phyloP scores from a whole-genome alignment of 2,797 vertebrate species.

The Myiothlypis coronata region DNA sequence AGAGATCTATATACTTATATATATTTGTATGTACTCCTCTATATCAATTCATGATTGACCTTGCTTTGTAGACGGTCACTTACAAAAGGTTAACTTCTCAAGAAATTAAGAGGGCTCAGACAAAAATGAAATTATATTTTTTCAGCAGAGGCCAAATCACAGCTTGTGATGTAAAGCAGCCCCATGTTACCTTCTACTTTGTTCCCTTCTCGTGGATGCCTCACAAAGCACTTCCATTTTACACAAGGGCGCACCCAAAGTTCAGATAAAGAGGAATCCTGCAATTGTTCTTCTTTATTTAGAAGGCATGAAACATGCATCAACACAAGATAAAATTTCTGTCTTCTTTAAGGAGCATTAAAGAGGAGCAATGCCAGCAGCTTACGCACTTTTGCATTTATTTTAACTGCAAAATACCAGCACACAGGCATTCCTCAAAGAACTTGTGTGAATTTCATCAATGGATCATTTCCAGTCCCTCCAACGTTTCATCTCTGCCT shows the following conservation, averaged over 20 bases:
- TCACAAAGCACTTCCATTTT: conserved; percentile 37
- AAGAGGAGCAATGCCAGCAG: neutral
- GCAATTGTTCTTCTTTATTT: neutral
- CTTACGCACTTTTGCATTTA: neutral
- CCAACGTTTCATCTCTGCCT: neutral
- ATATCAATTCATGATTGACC: neutral
- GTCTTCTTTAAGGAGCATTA: neutral
- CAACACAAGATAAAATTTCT: neutral
- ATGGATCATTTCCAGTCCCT: neutral
- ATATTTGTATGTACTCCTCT: neutral
- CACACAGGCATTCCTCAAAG: neutral
- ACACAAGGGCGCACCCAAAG: neutral
- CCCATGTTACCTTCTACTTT: neutral
- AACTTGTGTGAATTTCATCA: neutral
- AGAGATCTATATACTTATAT: neutral
- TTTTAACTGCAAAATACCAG: conserved; percentile 7
- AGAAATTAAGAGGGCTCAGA: neutral
- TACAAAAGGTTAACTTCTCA: neutral
- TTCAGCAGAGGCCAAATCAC: neutral
- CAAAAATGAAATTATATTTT: neutral
- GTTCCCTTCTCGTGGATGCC: neutral
- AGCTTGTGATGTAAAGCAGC: neutral
- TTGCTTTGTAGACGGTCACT: neutral
- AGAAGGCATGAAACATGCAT: neutral
- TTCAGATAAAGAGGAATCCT: conserved; percentile 18